These are phyloP conservation scores for Trachymyrmex cornetzi DNA, from an alignment of 1,140 invertebrate genomes.

Conservation along the genomic window DNA sequence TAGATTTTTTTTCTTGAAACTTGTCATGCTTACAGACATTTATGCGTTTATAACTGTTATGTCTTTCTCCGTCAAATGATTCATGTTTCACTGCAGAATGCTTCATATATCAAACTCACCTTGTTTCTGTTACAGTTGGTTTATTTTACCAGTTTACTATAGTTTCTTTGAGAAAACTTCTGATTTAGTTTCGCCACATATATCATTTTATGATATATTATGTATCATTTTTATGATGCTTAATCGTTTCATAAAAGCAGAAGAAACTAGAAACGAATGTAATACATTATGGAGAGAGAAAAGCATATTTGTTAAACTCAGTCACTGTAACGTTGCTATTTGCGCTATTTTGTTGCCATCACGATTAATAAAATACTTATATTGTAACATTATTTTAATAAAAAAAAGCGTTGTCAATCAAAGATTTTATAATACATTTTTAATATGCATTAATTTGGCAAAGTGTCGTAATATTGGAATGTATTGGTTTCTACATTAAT, in stretches of 20 bases:
- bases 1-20: neutral
- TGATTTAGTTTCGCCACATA: constrained; percentile 41
- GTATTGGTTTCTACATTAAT: neutral
- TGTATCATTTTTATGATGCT: constrained; percentile 28
- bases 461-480: neutral
- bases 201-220: constrained; percentile 19
- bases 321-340: constrained; percentile 13
- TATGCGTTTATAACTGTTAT: constrained; percentile 49
- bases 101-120: constrained; percentile 34
- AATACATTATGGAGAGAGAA: constrained; percentile 34
- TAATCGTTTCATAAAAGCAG: constrained; percentile 15
- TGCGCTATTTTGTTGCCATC: neutral
- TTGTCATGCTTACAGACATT: constrained; percentile 56
- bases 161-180: constrained; percentile 28
- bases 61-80: constrained; percentile 56
- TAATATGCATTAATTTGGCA: neutral
- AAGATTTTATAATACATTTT: neutral
- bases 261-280: constrained; percentile 38
- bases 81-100: constrained; percentile 18
- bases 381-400: neutral
- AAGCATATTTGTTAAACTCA: constrained; percentile 31
- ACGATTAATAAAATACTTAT: constrained; percentile 45
- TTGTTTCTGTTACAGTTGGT: constrained; percentile 23
- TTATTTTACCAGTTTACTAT: neutral
- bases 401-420: constrained; percentile 36